Evolutionary conservation across 2,113 vertebrate species (phyloP).

Genomic region (Ceyx margarethae): DNA sequence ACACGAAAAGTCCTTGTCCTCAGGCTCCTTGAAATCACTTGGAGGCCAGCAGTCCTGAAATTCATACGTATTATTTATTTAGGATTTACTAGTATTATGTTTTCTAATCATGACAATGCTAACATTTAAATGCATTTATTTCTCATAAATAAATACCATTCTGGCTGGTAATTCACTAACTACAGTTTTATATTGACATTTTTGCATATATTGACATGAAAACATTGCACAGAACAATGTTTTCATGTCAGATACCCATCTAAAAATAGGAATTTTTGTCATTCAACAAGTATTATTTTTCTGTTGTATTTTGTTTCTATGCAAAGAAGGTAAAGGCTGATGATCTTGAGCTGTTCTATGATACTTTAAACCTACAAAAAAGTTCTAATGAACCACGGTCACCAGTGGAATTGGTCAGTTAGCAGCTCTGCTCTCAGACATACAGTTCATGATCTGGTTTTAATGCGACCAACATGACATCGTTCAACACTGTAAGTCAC

Average conservation of each 20-base stretch:
- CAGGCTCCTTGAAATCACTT: background rate
- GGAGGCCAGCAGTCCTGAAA: background rate
- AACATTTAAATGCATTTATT: background rate
- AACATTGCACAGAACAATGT: background rate
- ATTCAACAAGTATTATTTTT: background rate
- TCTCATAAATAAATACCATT: background rate
- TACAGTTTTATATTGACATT: background rate
- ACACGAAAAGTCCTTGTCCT: background rate
- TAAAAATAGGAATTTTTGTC: background rate
- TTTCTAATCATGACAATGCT: background rate
- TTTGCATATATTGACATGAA: background rate
- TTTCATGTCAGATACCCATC: background rate
- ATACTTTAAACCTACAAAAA: background rate
- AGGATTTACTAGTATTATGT: background rate
- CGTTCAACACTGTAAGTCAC: background rate
- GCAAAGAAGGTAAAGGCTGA: background rate
- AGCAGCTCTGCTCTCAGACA: background rate
- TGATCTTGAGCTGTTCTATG: background rate
- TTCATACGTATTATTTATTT: background rate
- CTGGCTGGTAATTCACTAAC: background rate
- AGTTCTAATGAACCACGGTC: background rate
- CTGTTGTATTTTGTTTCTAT: background rate
- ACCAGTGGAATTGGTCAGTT: background rate
- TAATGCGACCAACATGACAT: background rate
- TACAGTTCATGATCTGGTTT: background rate